These are phyloP conservation scores for Mythimna pallens DNA, from an alignment of 2,888 invertebrate genomes.

Conservation along the genomic window DNA sequence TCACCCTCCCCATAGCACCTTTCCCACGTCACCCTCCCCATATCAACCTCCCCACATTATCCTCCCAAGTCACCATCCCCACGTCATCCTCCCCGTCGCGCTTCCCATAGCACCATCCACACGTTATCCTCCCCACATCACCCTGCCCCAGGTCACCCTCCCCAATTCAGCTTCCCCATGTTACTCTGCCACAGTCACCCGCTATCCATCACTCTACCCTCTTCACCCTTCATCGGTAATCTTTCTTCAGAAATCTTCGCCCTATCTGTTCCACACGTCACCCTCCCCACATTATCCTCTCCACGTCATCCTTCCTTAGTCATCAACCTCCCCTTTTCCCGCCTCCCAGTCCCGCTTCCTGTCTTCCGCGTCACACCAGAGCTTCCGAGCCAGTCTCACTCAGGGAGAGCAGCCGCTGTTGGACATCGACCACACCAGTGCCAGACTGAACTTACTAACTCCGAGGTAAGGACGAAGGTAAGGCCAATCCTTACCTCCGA, in stretches of 20 bases:
- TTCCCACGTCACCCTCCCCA: neutral
- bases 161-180: neutral
- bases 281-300: neutral
- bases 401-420: conserved; percentile 97
- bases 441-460: conserved; percentile 95
- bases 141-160: no score
- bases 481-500: no score
- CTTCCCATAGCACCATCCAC: no score
- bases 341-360: conserved; percentile 93
- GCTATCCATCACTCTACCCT: no score
- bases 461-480: conserved; percentile 90
- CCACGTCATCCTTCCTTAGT: neutral
- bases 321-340: conserved; percentile 83
- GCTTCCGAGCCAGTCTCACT: conserved; percentile 97
- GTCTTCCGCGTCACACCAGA: conserved; percentile 95
- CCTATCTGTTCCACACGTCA: neutral
- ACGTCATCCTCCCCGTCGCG: neutral
- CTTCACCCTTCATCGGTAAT: no score
- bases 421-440: conserved; percentile 99
- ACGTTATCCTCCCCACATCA: neutral
- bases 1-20: no score
- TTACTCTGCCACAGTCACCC: neutral
- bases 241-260: neutral
- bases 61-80: no score
- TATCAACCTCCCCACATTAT: neutral